Percentiles rank a stretch among this genome's conserved stretches.
phyloP scores from a whole-genome alignment of 2,113 vertebrate genomes.

The Thalassoma bifasciatum region DNA sequence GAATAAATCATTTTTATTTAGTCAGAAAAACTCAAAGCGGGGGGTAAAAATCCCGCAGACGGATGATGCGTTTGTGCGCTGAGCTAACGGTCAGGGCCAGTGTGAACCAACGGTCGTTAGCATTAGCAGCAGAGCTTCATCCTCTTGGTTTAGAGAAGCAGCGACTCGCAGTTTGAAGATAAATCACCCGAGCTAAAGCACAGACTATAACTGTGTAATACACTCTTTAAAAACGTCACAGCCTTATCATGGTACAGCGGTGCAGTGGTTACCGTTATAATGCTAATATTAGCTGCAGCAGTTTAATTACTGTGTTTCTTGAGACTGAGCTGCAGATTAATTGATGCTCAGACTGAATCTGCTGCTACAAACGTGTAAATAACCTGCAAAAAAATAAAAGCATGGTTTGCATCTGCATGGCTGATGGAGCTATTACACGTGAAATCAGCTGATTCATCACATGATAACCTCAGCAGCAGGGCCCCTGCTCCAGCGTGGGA shows the following conservation, averaged over 20 bases:
- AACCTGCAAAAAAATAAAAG: too few relatives aligned
- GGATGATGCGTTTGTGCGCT: not conserved
- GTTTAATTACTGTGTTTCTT: conserved; percentile 1
- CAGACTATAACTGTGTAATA: not conserved
- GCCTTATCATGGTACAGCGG: not conserved
- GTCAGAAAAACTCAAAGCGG: not conserved
- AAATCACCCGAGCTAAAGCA: accelerated
- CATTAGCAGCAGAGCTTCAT: conserved; percentile 24
- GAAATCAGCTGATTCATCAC: conserved; percentile 77
- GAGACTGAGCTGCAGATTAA: conserved; percentile 27
- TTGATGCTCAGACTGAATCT: not conserved
- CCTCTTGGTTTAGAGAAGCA: not conserved
- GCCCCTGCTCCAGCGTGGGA: conserved; percentile 6
- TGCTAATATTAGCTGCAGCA: conserved; percentile 49
- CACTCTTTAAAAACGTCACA: not conserved
- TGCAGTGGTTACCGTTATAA: conserved; percentile 1
- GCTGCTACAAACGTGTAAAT: not conserved
- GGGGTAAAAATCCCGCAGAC: not conserved
- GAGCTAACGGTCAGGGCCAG: conserved; percentile 53
- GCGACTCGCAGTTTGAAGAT: not conserved
- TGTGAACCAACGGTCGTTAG: conserved; percentile 37
- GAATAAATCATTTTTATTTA: not conserved
- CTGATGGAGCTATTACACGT: conserved; percentile 30
- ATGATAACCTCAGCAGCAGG: conserved; percentile 40
- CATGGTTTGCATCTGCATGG: not conserved